These are phyloP conservation scores for Telmatochromis sp. DNA, from an alignment of 2,113 vertebrate species.

Conservation along the genomic window DNA sequence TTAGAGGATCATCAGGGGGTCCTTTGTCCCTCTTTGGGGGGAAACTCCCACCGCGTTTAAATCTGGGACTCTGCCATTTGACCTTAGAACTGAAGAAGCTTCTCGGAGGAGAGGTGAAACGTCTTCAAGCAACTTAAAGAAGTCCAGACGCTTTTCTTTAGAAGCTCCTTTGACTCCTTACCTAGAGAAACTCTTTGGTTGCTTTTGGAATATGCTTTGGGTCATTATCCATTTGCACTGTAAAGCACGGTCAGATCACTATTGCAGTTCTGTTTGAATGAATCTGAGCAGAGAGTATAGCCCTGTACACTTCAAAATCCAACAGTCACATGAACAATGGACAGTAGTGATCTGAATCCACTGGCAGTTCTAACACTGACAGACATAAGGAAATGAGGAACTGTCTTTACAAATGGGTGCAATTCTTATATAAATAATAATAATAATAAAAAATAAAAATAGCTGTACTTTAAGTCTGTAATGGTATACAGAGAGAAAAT, in stretches of 20 bases:
- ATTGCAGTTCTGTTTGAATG: neutral
- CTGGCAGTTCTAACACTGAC: neutral
- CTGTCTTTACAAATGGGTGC: neutral
- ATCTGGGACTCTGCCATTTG: too few relatives aligned
- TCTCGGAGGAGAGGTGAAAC: too few relatives aligned
- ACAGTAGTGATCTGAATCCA: neutral
- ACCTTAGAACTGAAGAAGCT: too few relatives aligned
- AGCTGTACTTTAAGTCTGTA: neutral
- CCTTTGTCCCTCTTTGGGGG: neutral
- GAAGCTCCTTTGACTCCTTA: neutral
- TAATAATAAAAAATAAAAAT: neutral
- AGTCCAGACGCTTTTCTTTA: too few relatives aligned
- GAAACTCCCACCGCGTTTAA: rapidly evolving
- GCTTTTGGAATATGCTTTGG: neutral
- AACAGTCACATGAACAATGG: neutral
- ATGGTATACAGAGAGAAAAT: neutral
- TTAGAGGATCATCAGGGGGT: too few relatives aligned
- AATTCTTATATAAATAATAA: neutral
- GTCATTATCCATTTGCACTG: neutral
- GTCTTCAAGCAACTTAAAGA: too few relatives aligned
- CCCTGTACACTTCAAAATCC: neutral
- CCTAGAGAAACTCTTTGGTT: neutral
- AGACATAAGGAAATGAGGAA: neutral
- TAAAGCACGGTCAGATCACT: neutral
- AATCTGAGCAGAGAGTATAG: neutral